Evolutionary conservation across 2,113 vertebrate species (phyloP), one percentile per base, ranked within the genome.

Genomic region (Clarias gariepinus): DNA sequence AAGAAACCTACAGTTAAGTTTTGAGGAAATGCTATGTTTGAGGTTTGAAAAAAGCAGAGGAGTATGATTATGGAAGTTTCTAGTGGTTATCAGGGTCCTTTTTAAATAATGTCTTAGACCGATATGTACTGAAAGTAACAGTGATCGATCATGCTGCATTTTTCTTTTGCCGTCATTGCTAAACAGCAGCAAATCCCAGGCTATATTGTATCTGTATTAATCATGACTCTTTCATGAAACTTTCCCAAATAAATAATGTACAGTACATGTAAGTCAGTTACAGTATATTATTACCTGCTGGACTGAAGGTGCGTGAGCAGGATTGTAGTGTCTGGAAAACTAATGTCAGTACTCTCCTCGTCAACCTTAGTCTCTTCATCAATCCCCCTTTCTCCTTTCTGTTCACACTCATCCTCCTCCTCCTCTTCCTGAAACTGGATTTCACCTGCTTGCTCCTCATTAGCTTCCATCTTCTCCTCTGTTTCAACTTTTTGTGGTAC

Each of bases 301-400:
- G 96, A 90, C 79, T 98, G 97, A 36, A 99, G 95, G 88, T 99
- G 97, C 0, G 97, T 96, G 85, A 99, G 94, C 60, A 98, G 96
- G 28, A 99, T 99, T 3, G 95, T 92, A 0, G 98, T 99, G 66
- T 99, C 97, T 0, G 98, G 98, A 77, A 97, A 99, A 90, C 89
- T 91, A 68, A 97, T 66, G 87, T 88, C 96, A 68, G 2, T 84
- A 30, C 80, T 74, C 1, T 86, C 82, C 2, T 92, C 86, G 23
- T 88, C 83, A 28, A 10, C 82, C 66, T 87, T 89, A 63, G 10
- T 47, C 33, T 85, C 71, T 61, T 74, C 58, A 33, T 15, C 8
- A 36, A 21, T 58, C 64, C 1, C 57, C 0, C 81, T 79, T 82
- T 94, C 93, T 0, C 25, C 61, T 25, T 89, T 85, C 16, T 78